phyloP scores from a whole-genome alignment of 2,797 vertebrate species.

The Gymnothorax javanicus region DNA sequence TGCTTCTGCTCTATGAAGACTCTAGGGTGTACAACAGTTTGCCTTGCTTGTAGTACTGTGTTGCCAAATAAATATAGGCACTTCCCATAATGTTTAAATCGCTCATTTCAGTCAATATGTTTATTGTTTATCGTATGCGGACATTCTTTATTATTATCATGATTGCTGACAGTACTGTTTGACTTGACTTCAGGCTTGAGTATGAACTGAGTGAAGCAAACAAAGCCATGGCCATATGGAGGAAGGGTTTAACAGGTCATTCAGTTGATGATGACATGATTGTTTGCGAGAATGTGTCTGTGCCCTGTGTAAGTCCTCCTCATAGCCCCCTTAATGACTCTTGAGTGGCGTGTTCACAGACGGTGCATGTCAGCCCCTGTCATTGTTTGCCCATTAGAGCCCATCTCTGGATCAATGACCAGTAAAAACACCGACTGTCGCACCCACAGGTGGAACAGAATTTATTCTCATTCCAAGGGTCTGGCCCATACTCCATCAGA shows the following conservation, averaged over 20 bases:
- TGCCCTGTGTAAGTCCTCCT: neutral
- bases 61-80: neutral
- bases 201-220: neutral
- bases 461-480: neutral
- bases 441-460: neutral
- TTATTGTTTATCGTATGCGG: no score
- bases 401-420: neutral
- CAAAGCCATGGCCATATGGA: neutral
- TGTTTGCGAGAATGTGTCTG: neutral
- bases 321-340: neutral
- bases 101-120: no score
- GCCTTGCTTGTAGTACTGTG: neutral
- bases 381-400: neutral
- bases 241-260: neutral
- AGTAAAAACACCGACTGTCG: neutral
- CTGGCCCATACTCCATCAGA: neutral
- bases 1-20: neutral
- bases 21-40: neutral
- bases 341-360: constrained; percentile 1
- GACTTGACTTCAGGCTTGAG: neutral
- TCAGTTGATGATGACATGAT: neutral
- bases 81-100: no score
- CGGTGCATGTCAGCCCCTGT: neutral
- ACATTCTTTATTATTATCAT: no score
- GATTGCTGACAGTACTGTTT: no score